phyloP scores from a whole-genome alignment of 2,888 invertebrate species.

The Diabrotica balteata region DNA sequence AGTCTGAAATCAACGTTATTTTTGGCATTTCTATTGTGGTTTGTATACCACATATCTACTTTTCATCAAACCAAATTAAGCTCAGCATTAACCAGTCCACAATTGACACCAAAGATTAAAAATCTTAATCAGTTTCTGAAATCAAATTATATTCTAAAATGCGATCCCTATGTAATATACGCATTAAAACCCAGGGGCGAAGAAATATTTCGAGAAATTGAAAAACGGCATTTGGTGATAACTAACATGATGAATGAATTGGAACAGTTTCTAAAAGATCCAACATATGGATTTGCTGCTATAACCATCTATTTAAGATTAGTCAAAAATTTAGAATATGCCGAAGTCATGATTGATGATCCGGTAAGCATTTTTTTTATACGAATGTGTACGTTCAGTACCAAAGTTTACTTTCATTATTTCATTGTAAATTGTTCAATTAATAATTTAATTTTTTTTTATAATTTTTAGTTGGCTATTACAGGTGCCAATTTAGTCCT shows the following conservation, averaged over 20 bases:
- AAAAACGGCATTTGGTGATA: background rate
- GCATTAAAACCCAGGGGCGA: background rate
- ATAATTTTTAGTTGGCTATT: too few relatives aligned
- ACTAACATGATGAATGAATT: background rate
- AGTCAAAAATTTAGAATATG: background rate
- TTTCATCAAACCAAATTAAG: slow-evolving; percentile 17
- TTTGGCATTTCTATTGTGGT: background rate
- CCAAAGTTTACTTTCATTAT: too few relatives aligned
- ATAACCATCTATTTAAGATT: background rate
- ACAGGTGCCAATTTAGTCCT: too few relatives aligned
- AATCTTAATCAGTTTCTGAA: slow-evolving; percentile 7
- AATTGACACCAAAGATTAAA: slow-evolving; percentile 5
- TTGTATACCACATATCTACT: background rate
- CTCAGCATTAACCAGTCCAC: slow-evolving; percentile 1
- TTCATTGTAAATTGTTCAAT: too few relatives aligned
- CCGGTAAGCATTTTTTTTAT: background rate
- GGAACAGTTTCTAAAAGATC: background rate
- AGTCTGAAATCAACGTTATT: background rate
- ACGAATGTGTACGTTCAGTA: too few relatives aligned
- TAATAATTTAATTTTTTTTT: too few relatives aligned
- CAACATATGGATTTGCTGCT: background rate
- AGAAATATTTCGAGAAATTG: background rate
- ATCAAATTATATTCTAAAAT: too few relatives aligned
- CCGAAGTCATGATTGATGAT: slow-evolving; percentile 9
- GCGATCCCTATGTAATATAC: background rate